Percentiles rank a stretch among this genome's conserved stretches.
Conservation (phyloP, 2,113 vertebrate genomes). For the Sus scrofa region T2T-Sscrofa CM000814.6:134046001-134046500, state of each 20-base stretch:
- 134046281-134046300: background rate
- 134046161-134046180: background rate
- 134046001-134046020: background rate
- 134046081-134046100: background rate
- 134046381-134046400: background rate
- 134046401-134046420: background rate
- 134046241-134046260: background rate
- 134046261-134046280: background rate
- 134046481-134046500: background rate
- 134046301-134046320: constrained; percentile 42
- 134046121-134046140: background rate
- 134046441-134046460: background rate
- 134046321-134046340: background rate
- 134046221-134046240: background rate
- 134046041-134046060: constrained; percentile 27
- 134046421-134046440: background rate
- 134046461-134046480: constrained; percentile 8
- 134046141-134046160: background rate
- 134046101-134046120: background rate
- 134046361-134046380: background rate
- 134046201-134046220: background rate
- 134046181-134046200: background rate
- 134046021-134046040: background rate
- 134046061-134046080: background rate
- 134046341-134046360: background rate